phyloP scores from a whole-genome alignment of 2,113 vertebrate genomes.

The Pseudorectes ferrugineus region DNA sequence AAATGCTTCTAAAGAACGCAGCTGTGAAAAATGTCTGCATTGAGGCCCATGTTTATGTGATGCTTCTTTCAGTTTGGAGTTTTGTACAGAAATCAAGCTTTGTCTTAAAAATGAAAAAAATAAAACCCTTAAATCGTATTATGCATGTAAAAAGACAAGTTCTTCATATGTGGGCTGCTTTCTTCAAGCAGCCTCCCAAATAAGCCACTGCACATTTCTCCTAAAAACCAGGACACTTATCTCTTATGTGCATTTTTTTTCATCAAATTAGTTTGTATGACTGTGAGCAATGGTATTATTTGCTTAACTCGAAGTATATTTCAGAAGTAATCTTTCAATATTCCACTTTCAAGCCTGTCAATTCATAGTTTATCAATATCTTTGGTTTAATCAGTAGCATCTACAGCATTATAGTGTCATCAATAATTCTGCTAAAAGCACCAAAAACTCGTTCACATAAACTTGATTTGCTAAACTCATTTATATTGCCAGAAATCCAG shows the following conservation, averaged over 20 bases:
- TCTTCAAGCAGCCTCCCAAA: neutral
- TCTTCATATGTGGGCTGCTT: neutral
- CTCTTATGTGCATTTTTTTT: neutral
- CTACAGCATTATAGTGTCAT: neutral
- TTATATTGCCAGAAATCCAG: neutral
- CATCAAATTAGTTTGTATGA: neutral
- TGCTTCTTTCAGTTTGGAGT: neutral
- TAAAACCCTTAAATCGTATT: neutral
- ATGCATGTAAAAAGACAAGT: neutral
- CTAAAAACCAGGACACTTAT: constrained; percentile 11
- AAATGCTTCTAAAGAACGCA: neutral
- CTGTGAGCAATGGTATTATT: neutral
- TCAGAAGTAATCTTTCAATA: neutral
- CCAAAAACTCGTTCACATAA: neutral
- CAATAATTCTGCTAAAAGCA: neutral
- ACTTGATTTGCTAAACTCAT: neutral
- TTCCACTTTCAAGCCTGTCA: neutral
- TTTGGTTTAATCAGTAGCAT: neutral
- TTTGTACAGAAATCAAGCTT: neutral
- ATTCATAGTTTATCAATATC: neutral
- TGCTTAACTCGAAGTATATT: neutral
- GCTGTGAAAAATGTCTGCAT: neutral
- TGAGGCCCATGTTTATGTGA: neutral
- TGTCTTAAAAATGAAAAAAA: neutral
- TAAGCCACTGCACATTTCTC: neutral